Conservation (phyloP, 2,888 invertebrate species). For the Dichetophora obliterata region DNA sequence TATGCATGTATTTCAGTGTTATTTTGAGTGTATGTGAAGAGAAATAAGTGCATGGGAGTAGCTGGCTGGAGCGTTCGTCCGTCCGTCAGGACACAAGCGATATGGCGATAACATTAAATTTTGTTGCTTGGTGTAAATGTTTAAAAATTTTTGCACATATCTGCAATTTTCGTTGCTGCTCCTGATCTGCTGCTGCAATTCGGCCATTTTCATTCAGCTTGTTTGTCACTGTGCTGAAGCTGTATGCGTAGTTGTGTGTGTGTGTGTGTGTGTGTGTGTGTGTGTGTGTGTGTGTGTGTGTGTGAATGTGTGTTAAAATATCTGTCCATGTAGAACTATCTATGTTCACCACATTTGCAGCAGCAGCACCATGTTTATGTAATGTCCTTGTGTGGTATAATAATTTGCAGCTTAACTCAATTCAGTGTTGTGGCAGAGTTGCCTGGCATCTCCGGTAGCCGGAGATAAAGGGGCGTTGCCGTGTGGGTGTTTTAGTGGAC, state of each 20-base stretch:
- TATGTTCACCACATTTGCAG: conserved; percentile 19
- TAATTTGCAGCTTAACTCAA: conserved; percentile 47
- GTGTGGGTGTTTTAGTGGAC: neutral
- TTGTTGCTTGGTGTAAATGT: conserved; percentile 28
- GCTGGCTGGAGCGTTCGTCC: neutral
- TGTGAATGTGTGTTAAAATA: neutral
- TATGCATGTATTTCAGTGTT: neutral
- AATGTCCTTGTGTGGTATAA: conserved; percentile 45
- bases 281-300: neutral
- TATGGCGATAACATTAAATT: conserved; percentile 32
- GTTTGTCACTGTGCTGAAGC: neutral
- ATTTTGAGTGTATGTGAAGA: neutral
- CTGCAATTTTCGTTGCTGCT: conserved; percentile 13
- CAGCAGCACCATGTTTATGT: conserved; percentile 40
- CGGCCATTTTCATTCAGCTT: neutral
- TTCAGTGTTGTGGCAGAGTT: conserved; percentile 12
- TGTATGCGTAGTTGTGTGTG: conserved; percentile 2
- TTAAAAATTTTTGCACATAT: conserved; percentile 34
- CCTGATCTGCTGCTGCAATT: neutral
- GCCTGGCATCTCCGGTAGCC: neutral
- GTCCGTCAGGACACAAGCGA: conserved; percentile 15
- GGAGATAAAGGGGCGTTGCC: neutral
- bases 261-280: conserved; percentile 7
- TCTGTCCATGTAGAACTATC: neutral
- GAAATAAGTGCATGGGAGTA: neutral